Base-by-base conservation (phyloP, 2,888 invertebrate genomes). In the Nemotelus nigrinus region DNA sequence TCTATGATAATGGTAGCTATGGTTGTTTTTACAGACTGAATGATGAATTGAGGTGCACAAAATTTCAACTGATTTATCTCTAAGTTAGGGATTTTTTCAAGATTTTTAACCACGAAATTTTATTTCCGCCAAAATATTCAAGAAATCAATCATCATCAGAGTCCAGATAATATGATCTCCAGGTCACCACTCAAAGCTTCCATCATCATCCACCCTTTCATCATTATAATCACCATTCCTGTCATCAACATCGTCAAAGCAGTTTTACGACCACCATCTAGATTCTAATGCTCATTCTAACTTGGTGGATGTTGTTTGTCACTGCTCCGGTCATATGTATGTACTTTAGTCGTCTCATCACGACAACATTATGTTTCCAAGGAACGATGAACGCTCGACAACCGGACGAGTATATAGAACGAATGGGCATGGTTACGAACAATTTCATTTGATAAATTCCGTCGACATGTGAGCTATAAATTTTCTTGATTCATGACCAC, bases 391-490 rank as follows among this genome's bases (percentile, higher is more conserved):
- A 25, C 25, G 25, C 25, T 25, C 58, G 58, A 25, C 39, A 58
- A 67, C n/a, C 50, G 50, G 67, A 65, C 65, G 65, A 44, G 50
- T 43, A 39, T 25, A 70, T 8, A 8, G 43, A 45, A 65, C 65
- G 53, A 53, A 41, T 5, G 41, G 43, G 43, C 63, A 6, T 53
- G 10, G 53, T 47, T 10, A 70, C 70, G 70, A 70, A 74, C 74
- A 74, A 77, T 80, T 80, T 80, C 77, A 80, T 80, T 80, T 80
- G 80, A 80, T 80, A 78, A 80, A 80, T 80, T 80, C 78, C 80
- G 80, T 78, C 80, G 80, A 80, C 80, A 80, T 80, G 80, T 80
- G 80, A 76, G 80, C 78, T 64, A 80, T 80, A 80, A 80, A 80
- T 80, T 78, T 78, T 78, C 75, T 80, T 80, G 80, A 80, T 80